Evolutionary conservation across 2,113 vertebrate species (phyloP).

Genomic region (Microtus pennsylvanicus): DNA sequence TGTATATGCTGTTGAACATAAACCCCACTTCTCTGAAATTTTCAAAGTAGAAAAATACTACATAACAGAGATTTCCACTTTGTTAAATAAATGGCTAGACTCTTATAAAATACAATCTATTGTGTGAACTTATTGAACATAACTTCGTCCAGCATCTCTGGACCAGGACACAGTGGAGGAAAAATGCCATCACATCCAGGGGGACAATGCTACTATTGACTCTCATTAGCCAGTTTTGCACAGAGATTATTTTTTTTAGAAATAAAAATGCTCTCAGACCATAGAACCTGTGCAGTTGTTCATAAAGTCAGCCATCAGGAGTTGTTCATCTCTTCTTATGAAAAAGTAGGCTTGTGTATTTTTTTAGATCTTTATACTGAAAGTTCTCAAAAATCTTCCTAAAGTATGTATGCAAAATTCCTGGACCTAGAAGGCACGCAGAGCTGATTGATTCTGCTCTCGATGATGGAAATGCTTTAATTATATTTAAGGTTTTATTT

Average conservation of each 20-base stretch:
- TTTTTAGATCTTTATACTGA: conserved; percentile 53
- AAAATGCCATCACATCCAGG: not conserved
- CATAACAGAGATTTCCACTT: conserved; percentile 30
- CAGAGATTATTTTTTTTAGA: not conserved
- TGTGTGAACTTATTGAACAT: conserved; percentile 31
- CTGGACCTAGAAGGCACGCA: conserved; percentile 11
- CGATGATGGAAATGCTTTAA: not conserved
- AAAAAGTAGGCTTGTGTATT: conserved; percentile 21
- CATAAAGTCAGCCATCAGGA: not conserved
- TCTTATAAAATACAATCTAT: conserved; percentile 42
- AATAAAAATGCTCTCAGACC: conserved; percentile 1
- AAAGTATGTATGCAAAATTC: conserved; percentile 7
- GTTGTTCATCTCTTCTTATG: conserved; percentile 7
- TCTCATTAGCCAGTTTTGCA: not conserved
- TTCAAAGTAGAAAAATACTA: conserved; percentile 67
- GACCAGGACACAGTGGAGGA: not conserved
- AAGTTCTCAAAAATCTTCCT: conserved; percentile 63
- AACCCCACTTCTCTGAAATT: conserved; percentile 43
- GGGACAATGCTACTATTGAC: not conserved
- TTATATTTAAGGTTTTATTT: not conserved
- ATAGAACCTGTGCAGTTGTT: not conserved
- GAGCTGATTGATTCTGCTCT: conserved; percentile 7
- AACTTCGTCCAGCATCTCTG: not conserved
- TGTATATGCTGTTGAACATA: conserved; percentile 10
- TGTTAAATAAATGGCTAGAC: conserved; percentile 75